Percentiles rank a stretch among this genome's conserved stretches.
Evolutionary conservation across 2,797 vertebrate species (phyloP).

Genomic region (Rhinoraja longicauda): DNA sequence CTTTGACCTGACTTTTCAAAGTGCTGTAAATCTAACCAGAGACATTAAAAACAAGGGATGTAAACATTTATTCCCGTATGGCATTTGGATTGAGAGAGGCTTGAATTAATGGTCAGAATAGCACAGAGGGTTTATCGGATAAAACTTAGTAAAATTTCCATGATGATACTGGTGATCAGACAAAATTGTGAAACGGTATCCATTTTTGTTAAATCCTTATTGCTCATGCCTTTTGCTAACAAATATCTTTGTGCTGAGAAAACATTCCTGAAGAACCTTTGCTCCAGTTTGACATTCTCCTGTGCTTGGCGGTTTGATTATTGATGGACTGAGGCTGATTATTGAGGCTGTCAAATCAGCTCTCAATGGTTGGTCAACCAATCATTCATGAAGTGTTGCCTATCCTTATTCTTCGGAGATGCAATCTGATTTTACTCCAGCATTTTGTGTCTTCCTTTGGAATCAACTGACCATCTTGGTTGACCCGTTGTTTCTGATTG

Average conservation of each 20-base stretch:
- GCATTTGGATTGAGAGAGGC: background rate
- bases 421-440: too few species aligned
- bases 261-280: background rate
- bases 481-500: background rate
- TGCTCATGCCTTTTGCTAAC: background rate
- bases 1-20: conserved; percentile 16
- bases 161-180: background rate
- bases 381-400: too few species aligned
- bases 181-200: background rate
- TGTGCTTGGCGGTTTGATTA: conserved; percentile 32
- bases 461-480: too few species aligned
- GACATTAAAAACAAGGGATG: background rate
- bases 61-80: background rate
- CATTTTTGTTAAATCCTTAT: background rate
- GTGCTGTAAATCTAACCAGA: background rate
- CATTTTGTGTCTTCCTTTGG: too few species aligned
- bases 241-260: background rate
- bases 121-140: background rate
- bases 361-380: too few species aligned
- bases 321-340: background rate
- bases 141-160: background rate
- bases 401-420: too few species aligned
- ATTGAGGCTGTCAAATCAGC: background rate
- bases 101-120: background rate
- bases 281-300: background rate